Conservation (phyloP, 2,797 vertebrate genomes). For the Phalanger gymnotis region DNA sequence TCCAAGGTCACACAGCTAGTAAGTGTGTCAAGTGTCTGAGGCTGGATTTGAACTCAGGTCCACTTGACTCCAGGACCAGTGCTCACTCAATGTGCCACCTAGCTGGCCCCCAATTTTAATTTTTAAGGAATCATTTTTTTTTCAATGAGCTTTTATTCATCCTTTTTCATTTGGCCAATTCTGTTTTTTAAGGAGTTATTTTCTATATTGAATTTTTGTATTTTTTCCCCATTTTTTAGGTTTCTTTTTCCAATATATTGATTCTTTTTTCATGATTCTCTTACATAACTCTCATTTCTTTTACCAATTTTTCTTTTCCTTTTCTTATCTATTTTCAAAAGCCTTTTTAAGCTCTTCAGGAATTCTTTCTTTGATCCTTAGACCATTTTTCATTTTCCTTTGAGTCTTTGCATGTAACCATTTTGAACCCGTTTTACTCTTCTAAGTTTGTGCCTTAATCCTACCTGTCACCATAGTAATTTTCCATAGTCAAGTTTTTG, state of each 20-base stretch:
- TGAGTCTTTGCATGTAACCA: not conserved
- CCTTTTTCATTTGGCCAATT: not conserved
- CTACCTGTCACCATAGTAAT: not conserved
- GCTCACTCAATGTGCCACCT: too few relatives aligned
- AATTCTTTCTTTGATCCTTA: not conserved
- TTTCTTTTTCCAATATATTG: not conserved
- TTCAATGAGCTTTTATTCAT: not conserved
- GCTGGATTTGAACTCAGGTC: too few relatives aligned
- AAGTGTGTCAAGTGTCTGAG: too few relatives aligned
- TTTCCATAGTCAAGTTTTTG: not conserved
- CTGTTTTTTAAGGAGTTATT: not conserved
- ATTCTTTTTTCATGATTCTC: not conserved
- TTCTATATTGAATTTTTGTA: too few relatives aligned
- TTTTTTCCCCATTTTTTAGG: not conserved
- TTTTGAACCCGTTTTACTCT: not conserved
- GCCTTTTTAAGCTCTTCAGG: not conserved
- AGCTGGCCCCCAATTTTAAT: not conserved
- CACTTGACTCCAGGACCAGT: too few relatives aligned
- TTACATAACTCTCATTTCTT: not conserved
- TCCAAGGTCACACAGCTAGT: too few relatives aligned
- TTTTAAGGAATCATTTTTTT: not conserved
- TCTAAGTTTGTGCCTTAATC: not conserved
- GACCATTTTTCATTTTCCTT: not conserved
- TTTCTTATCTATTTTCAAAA: not conserved
- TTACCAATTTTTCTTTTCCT: not conserved